Base-by-base conservation (phyloP, 2,797 vertebrate genomes). In the Poeciliopsis presidionis region DNA sequence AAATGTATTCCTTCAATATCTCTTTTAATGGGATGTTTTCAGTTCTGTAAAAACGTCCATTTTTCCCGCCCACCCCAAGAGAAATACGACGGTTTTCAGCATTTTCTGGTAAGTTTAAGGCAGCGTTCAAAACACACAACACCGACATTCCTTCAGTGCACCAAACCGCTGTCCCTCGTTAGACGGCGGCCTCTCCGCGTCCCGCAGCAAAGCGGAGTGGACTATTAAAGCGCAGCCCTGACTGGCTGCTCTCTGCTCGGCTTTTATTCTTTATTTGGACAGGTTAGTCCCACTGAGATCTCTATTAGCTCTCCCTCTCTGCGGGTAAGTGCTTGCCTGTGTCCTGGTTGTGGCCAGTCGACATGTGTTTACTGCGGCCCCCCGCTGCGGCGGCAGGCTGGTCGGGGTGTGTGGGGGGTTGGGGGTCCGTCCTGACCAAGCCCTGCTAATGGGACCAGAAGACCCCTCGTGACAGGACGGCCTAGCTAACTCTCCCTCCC, bases 301-400 rank as follows among this genome's bases (percentile, higher is more conserved):
- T 94, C 91, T 92, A 94, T 94, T 94, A 93, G 88, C 89, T 81
- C 59, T 78, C 86, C 88, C 57, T 86, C 92, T 94, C 92, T 78
- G 87, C 76, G 86, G 91, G 91, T 82, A 28, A 90, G 88, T 71
- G 85, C 89, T 18, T 88, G 91, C 90, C 81, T 80, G 87, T 88
- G 90, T 93, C 87, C 93, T 86, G 92, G 93, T 94, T 93, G 92
- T 77, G 90, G 94, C 91, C 91, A 91, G 91, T 92, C 88, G 94
- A 96, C 94, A 94, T 95, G 94, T 96, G 95, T 96, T 96, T 96
- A 95, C 94, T 83, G 92, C 75, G 93, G 93, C 92, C 90, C 94
- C 94, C 95, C 82, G 94, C 95, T 95, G 96, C 46, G 94, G 91
- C 79, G 71, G 87, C 93, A 87, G 90, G 83, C 92, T 93, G 90